Base-by-base conservation (phyloP, 2,888 invertebrate genomes). In the Plebejus argus region DNA sequence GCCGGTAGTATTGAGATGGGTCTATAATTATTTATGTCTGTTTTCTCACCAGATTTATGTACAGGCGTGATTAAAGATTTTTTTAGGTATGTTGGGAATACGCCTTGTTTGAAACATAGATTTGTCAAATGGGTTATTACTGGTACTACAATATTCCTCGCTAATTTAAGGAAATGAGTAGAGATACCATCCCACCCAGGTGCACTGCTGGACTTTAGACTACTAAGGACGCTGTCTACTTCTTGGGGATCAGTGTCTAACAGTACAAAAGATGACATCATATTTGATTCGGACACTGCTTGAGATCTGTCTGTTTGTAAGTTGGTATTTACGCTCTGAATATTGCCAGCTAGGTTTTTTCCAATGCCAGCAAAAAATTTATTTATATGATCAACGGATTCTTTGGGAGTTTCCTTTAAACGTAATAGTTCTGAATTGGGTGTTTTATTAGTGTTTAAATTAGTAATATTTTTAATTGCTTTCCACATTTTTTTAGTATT, bases 331-430 rank as follows among this genome's bases (percentile, higher is more conserved):
- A 4, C 1, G 5, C 3, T 56, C 12, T 56, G 8, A 15, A 75
- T 39, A 70, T 12, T 75, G 70, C 39, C 56, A 45, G 28, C 56
- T n/a, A 56, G 12, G n/a, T 56, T 56, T 56, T 56, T 56, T n/a
- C 56, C 56, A 56, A 56, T 6, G 15, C 12, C 1, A n/a, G 56
- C 56, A n/a, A 56, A 56, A 56, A 12, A 56, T 0, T 56, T 18
- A 56, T 56, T 56, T 5, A 56, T 56, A 56, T 18, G 12, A 1
- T 56, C n/a, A 0, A 56, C 56, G 0, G 56, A 56, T 56, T 56
- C 56, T 56, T 15, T 56, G n/a, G 56, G 15, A 3, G 0, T 56
- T 56, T 56, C 5, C 3, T 18, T 56, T 18, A 56, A 6, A 18
- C 18, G 15, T 56, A 56, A 56, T 18, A 56, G 15, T 15, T 56